Evolutionary conservation across 2,113 vertebrate genomes (phyloP), one percentile per base, ranked within the genome.

Genomic region (Galbula dea): DNA sequence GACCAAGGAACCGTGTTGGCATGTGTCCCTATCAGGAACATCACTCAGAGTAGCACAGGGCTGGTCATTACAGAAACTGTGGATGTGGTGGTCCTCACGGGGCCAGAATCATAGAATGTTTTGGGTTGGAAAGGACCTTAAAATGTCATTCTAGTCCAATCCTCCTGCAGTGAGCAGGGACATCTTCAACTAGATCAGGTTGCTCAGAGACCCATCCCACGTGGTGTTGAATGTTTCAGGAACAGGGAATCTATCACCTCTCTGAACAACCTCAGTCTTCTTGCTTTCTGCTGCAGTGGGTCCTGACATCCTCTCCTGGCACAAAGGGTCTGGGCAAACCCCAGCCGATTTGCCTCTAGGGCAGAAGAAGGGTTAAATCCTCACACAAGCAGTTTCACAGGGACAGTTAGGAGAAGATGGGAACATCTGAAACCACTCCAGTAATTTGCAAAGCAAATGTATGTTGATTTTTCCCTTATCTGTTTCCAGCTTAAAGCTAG

Each of bases 351-450:
- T 54, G 26, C 21, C 27, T 86, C 61, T n/a, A 54, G 41, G 45
- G 52, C 52, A 67, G 69, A 45, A 34, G 57, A 66, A 89, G 46
- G 78, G 90, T 93, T 91, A 95, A 91, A 85, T 15, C 58, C 41
- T 55, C 10, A 3, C 45, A 9, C 10, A 4, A 11, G 18, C 14
- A 0, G 22, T 15, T 57, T 55, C 74, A 32, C 6, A 20, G 59
- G 61, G 81, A 82, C 52, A 58, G 15, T 1, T 36, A 34, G 27
- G 71, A 46, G 62, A 79, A 61, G 54, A 68, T 6, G 34, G 81
- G 52, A 91, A 86, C 82, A 95, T 71, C 82, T 80, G 88, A 91
- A 93, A 80, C 37, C 82, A 76, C 87, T 94, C 75, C 75, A 79
- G 52, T 66, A 49, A 91, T 83, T 43, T 93, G 78, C 74, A 92